Evolutionary conservation across 2,888 invertebrate species (phyloP).

Genomic region (Oligia fasciuncula): DNA sequence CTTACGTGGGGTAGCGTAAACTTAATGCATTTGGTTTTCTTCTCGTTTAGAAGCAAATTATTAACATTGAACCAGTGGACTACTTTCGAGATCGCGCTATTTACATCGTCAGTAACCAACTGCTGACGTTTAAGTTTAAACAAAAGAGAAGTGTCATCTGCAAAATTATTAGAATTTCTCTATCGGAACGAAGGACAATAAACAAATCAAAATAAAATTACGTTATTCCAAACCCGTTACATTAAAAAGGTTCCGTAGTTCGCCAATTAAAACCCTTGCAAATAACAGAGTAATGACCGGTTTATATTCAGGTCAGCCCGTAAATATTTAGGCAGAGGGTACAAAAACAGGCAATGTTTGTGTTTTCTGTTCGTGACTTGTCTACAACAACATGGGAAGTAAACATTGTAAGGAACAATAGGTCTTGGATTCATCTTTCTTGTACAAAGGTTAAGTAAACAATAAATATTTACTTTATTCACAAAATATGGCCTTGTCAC

Average conservation of each 20-base stretch:
- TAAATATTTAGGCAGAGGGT: conserved; percentile 55
- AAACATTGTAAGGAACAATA: conserved; percentile 40
- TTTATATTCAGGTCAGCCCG: conserved; percentile 58
- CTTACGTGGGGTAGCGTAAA: too few species aligned
- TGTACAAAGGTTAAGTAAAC: conserved; percentile 26
- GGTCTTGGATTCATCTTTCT: conserved; percentile 33
- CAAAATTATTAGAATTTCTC: too few species aligned
- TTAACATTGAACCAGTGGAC: too few species aligned
- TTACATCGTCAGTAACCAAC: too few species aligned
- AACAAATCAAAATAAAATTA: conserved; percentile 6
- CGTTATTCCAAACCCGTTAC: conserved; percentile 21
- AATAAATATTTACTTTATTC: conserved; percentile 15
- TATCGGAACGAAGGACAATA: conserved; percentile 7
- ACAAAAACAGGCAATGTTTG: conserved; percentile 49
- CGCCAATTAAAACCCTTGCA: conserved; percentile 54
- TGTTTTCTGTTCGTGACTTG: conserved; percentile 45
- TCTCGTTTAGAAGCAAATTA: too few species aligned
- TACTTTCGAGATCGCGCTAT: too few species aligned
- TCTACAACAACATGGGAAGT: conserved; percentile 34
- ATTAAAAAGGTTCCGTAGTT: conserved; percentile 44
- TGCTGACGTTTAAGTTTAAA: too few species aligned
- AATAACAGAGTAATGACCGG: conserved; percentile 48
- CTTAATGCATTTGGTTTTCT: too few species aligned
- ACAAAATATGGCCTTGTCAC: not conserved
- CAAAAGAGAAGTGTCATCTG: too few species aligned